Percentiles rank a stretch among this genome's conserved stretches.
Evolutionary conservation across 2,888 invertebrate species (phyloP).

Genomic region (Sesia apiformis): DNA sequence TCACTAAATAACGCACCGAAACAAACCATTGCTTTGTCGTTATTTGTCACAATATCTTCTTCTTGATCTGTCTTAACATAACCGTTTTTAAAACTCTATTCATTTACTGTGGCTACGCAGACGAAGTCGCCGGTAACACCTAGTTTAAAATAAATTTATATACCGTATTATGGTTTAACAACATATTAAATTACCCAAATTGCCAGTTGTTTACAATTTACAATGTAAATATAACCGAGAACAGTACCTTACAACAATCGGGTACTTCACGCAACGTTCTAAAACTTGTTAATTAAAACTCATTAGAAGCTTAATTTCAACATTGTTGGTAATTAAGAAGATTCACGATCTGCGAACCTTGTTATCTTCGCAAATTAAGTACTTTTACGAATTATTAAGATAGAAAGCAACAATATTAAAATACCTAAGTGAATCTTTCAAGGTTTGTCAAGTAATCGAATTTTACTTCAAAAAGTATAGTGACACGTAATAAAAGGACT

Average conservation of each 20-base stretch:
- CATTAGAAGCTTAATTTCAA: constrained; percentile 67
- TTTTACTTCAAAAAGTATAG: too few species aligned
- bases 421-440: constrained; percentile 14
- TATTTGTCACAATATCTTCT: too few species aligned
- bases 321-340: constrained; percentile 69
- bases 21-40: too few species aligned
- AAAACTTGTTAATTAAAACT: constrained; percentile 69
- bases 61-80: too few species aligned
- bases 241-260: constrained; percentile 22
- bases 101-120: too few species aligned
- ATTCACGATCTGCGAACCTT: constrained; percentile 63
- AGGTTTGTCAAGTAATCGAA: too few species aligned
- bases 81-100: too few species aligned
- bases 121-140: neutral
- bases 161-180: neutral
- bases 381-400: constrained; percentile 53
- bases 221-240: constrained; percentile 21
- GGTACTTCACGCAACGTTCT: constrained; percentile 40
- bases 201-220: constrained; percentile 8
- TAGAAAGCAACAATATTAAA: constrained; percentile 44
- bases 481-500: too few species aligned
- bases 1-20: too few species aligned
- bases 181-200: constrained; percentile 12
- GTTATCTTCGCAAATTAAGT: constrained; percentile 52
- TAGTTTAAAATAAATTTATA: neutral